These are phyloP conservation scores for Bothrops jararaca DNA, from an alignment of 2,113 vertebrate species.

Conservation along the genomic window DNA sequence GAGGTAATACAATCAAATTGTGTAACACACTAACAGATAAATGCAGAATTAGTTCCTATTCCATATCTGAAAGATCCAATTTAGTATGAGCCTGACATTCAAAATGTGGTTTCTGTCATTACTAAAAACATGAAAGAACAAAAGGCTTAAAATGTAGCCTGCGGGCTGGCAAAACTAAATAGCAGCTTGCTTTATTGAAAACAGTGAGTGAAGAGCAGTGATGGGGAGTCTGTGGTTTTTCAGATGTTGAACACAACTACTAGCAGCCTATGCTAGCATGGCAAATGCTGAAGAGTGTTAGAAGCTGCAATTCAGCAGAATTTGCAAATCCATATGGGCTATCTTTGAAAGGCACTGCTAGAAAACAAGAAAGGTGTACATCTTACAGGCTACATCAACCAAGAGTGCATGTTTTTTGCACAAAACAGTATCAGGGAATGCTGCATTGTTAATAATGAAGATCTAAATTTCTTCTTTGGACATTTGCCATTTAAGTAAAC, in stretches of 20 bases:
- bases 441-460: not conserved
- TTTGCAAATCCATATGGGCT: not conserved
- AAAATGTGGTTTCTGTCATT: not conserved
- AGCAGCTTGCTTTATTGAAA: not conserved
- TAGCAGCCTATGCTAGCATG: not conserved
- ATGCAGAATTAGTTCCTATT: not conserved
- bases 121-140: not conserved
- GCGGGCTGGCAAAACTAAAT: not conserved
- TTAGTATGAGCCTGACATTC: too few species aligned
- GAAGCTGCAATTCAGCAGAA: not conserved
- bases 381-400: not conserved
- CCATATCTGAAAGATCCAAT: not conserved
- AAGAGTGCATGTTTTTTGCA: not conserved
- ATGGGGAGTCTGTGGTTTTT: not conserved
- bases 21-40: not conserved
- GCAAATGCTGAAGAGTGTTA: not conserved
- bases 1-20: not conserved
- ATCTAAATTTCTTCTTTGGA: not conserved
- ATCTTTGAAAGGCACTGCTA: not conserved
- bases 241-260: not conserved
- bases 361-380: not conserved
- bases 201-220: not conserved
- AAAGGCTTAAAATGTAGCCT: not conserved
- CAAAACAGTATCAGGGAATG: not conserved
- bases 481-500: not conserved